Percentiles rank a stretch among this genome's conserved stretches.
phyloP scores from a whole-genome alignment of 2,113 vertebrate species.

The human region DNA sequence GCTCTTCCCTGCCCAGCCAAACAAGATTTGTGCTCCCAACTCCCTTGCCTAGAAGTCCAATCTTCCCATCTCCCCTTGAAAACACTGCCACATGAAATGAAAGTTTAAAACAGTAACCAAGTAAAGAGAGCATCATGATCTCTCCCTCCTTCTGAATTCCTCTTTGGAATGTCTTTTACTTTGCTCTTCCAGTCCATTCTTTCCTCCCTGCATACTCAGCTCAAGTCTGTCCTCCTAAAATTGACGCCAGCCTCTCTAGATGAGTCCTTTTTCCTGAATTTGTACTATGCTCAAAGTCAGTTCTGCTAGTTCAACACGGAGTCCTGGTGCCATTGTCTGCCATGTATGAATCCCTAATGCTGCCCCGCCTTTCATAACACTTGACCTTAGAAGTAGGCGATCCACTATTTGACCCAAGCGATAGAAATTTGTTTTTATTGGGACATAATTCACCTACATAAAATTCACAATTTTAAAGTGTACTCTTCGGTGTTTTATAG shows the following conservation, averaged over 20 bases:
- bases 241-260: not conserved
- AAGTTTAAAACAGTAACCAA: not conserved
- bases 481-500: not conserved
- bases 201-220: not conserved
- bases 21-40: not conserved
- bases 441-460: not conserved
- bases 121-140: not conserved
- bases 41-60: not conserved
- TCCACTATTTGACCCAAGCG: not conserved
- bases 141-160: not conserved
- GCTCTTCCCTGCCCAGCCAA: not conserved
- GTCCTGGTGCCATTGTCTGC: accelerated
- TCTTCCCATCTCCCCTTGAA: not conserved
- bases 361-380: not conserved
- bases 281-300: accelerated
- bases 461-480: not conserved
- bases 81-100: not conserved
- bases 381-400: not conserved
- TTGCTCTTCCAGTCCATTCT: not conserved
- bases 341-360: not conserved
- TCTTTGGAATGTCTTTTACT: not conserved
- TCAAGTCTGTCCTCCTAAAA: not conserved
- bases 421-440: not conserved
- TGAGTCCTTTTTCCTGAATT: not conserved
- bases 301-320: no score